Conservation (phyloP, 2,113 vertebrate genomes). For the Synchiropus splendidus region DNA sequence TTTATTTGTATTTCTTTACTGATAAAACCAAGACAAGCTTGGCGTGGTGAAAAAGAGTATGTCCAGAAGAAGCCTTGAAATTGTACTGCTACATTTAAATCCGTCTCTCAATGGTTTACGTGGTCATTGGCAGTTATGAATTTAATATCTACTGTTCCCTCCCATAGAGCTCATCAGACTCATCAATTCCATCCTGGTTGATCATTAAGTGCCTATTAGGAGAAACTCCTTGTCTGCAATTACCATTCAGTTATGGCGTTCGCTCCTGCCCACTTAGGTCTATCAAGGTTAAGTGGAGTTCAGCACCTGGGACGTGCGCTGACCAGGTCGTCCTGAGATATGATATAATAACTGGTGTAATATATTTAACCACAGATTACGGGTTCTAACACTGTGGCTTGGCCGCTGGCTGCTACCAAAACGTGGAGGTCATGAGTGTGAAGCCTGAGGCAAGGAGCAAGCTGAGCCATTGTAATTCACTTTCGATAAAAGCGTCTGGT, state of each 20-base stretch:
- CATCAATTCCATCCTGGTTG: conserved; percentile 53
- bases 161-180: conserved; percentile 44
- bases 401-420: too few relatives aligned
- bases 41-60: too few relatives aligned
- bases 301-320: conserved; percentile 40
- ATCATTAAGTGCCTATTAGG: conserved; percentile 65
- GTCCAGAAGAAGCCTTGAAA: too few relatives aligned
- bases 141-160: conserved; percentile 35
- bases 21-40: too few relatives aligned
- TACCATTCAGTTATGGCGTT: conserved; percentile 54
- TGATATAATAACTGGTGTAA: conserved; percentile 38
- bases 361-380: conserved; percentile 40
- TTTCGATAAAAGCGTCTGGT: too few relatives aligned
- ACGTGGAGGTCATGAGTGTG: too few relatives aligned
- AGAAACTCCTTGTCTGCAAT: conserved; percentile 52
- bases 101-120: too few relatives aligned
- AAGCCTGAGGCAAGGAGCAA: too few relatives aligned
- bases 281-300: conserved; percentile 61
- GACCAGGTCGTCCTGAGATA: conserved; percentile 48
- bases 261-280: conserved; percentile 42
- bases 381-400: too few relatives aligned
- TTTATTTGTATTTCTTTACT: too few relatives aligned
- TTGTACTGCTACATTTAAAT: too few relatives aligned
- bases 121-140: conserved; percentile 21
- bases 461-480: too few relatives aligned